A percentile compares a stretch with the other conserved stretches of the same genome.
These are phyloP conservation scores for Zhengitettix transpicula DNA, from an alignment of 2,888 invertebrate species.

Conservation along the genomic window DNA sequence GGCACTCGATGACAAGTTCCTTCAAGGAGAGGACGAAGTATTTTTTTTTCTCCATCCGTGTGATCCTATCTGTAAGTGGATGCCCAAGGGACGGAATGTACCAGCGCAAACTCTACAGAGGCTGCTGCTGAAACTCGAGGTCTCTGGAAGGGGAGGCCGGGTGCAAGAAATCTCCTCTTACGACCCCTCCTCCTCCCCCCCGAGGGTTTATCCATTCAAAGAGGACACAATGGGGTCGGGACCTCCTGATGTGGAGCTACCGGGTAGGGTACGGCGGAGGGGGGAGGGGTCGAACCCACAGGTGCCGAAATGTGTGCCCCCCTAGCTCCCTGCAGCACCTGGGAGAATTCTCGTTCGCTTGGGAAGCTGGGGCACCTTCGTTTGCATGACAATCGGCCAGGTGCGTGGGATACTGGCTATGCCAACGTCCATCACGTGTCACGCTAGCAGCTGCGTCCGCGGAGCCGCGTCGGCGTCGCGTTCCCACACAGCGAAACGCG, in stretches of 20 bases:
- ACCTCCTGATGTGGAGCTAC: background rate
- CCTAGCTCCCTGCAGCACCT: background rate
- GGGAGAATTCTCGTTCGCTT: background rate
- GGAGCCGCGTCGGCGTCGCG: background rate
- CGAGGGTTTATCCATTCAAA: background rate
- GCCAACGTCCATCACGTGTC: background rate
- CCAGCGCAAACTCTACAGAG: background rate
- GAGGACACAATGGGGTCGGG: background rate
- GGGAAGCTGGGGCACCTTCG: background rate
- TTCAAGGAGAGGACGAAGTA: too few relatives aligned
- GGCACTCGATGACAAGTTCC: too few relatives aligned
- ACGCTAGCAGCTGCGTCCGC: background rate
- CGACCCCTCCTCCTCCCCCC: background rate
- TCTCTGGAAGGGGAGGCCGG: background rate
- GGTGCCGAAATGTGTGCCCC: background rate
- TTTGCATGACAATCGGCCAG: background rate
- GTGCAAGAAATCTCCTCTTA: background rate
- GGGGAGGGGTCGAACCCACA: background rate
- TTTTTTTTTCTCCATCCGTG: too few relatives aligned
- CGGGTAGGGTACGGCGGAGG: background rate
- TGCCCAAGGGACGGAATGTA: background rate
- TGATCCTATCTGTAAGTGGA: background rate
- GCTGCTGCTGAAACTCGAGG: background rate
- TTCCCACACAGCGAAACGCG: background rate
- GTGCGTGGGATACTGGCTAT: background rate